Base-by-base conservation (phyloP, 2,113 vertebrate species). In the Spizaetus ornatus region DNA sequence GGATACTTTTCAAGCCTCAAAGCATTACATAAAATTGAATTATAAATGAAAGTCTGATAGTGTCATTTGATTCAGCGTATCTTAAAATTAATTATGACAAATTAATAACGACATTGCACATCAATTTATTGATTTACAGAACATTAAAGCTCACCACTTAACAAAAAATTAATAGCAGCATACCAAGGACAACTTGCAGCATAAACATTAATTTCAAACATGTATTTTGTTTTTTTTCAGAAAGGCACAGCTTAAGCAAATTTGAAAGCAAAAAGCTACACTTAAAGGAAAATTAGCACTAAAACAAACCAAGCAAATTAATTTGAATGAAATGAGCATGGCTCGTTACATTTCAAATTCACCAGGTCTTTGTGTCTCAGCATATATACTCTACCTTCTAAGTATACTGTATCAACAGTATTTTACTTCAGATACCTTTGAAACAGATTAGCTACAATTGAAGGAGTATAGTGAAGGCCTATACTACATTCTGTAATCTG, bases 181-280 rank as follows among this genome's bases (percentile, higher is more conserved):
- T 43, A 94, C 21, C 69, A 74, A 86, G 38, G 76, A 84, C 80
- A 89, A 62, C 53, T 95, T 80, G 78, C 78, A 95, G 73, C 73
- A 93, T 13, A 16, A 92, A 93, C 66, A 53, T 17, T 74, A 36
- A 19, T 86, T 27, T 50, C 2, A 0, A 88, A 95, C 25, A 32
- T 6, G 12, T 34, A 16, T 52, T 14, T 20, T 48, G 25, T 9
- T 38, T 32, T 72, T 69, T 67, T 95, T 88, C 43, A 88, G 38
- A 92, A 94, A 58, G 58, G 36, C 71, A 86, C 10, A 89, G 77
- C 86, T 94, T 86, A 94, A 95, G 92, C 89, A 95, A 48, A 86
- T 82, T 90, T 89, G 74, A 93, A 96, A 95, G 42, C 50, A 77
- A 96, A 79, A 95, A 92, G 86, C 82, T 94, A 86, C 29, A 61